Conservation (phyloP, 2,888 invertebrate species). For the Leptopilina myrica region DNA sequence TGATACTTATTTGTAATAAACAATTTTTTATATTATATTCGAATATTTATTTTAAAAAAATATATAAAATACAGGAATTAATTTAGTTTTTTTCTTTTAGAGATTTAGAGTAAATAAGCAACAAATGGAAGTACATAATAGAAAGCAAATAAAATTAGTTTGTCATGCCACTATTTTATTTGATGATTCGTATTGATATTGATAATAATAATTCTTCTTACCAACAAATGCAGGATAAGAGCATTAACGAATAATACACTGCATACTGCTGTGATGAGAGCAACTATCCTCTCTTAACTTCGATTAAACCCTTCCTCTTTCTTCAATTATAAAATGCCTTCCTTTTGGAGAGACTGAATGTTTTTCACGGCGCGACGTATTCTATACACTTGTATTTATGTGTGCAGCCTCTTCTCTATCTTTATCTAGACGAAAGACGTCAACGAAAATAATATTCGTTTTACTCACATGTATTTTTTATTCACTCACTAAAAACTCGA, state of each 20-base stretch:
- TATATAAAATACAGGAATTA: too few species aligned
- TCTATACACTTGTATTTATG: not conserved
- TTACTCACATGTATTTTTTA: not conserved
- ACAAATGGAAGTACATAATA: too few species aligned
- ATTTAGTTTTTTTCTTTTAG: too few species aligned
- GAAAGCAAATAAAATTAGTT: too few species aligned
- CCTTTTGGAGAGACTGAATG: not conserved
- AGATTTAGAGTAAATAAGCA: too few species aligned
- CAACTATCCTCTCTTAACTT: not conserved
- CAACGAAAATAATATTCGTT: slow-evolving; percentile 22
- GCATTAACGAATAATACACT: not conserved
- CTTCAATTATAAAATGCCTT: not conserved
- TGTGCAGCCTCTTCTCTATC: not conserved
- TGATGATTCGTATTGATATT: not conserved
- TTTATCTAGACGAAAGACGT: not conserved
- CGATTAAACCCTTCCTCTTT: slow-evolving; percentile 13
- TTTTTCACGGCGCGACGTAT: not conserved
- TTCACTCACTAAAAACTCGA: not conserved
- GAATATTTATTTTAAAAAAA: too few species aligned
- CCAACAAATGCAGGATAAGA: not conserved
- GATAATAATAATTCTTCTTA: not conserved
- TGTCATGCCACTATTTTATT: too few species aligned
- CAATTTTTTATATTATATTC: too few species aligned
- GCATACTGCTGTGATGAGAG: slow-evolving; percentile 5
- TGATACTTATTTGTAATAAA: too few species aligned